phyloP scores from a whole-genome alignment of 2,797 vertebrate genomes.

The Cephalopachus bancanus region DNA sequence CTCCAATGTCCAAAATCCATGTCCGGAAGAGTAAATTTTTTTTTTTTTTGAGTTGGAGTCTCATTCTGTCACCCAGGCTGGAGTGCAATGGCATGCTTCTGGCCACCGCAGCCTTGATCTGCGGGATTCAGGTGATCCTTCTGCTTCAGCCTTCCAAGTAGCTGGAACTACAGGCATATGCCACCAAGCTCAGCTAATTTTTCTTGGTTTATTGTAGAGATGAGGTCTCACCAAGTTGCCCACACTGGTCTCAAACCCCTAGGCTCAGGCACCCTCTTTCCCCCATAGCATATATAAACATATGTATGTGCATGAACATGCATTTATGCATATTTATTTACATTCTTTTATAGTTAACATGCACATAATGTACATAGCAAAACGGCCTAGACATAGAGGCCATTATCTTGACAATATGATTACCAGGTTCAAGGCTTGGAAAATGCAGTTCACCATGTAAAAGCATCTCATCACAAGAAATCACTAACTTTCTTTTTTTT shows the following conservation, averaged over 20 bases:
- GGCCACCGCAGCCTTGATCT: too few species aligned
- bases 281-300: background rate
- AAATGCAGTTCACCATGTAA: constrained; percentile 79
- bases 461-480: constrained; percentile 76
- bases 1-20: background rate
- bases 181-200: too few species aligned
- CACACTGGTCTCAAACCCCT: too few species aligned
- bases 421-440: constrained; percentile 61
- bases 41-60: too few species aligned
- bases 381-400: background rate
- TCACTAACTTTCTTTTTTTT: constrained; percentile 13
- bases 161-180: too few species aligned
- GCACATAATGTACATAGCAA: background rate
- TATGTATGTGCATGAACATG: background rate
- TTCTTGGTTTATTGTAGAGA: too few species aligned
- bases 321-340: background rate
- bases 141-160: too few species aligned
- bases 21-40: background rate
- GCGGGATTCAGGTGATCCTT: too few species aligned
- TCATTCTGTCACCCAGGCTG: too few species aligned
- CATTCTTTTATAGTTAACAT: background rate
- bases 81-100: too few species aligned
- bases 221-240: too few species aligned
- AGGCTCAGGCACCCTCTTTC: background rate
- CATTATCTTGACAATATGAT: background rate